These are phyloP conservation scores for Gobiocypris rarus DNA, from an alignment of 2,113 vertebrate species.

Conservation along the genomic window DNA sequence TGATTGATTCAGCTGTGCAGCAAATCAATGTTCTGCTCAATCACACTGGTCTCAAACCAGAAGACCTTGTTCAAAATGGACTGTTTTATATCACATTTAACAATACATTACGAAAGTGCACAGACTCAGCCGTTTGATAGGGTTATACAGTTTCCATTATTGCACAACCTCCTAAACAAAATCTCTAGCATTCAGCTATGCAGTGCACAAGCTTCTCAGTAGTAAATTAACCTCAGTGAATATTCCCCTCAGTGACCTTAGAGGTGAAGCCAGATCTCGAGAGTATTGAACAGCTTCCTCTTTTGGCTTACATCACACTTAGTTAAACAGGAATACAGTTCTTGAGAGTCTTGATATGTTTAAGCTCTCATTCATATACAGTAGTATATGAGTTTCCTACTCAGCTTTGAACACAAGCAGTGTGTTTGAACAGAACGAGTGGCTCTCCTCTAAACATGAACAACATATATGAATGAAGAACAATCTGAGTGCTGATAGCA, in stretches of 20 bases:
- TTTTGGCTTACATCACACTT: slow-evolving; percentile 33
- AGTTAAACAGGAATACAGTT: slow-evolving; percentile 26
- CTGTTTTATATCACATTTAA: slow-evolving; percentile 9
- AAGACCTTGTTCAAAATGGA: slow-evolving; percentile 16
- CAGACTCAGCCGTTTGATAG: background rate
- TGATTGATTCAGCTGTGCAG: slow-evolving; percentile 47
- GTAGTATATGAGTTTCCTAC: background rate
- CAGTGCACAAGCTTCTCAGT: background rate
- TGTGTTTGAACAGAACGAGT: background rate
- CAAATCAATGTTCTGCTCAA: slow-evolving; percentile 49
- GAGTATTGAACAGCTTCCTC: slow-evolving; percentile 33
- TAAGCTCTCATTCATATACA: background rate
- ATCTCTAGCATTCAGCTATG: background rate
- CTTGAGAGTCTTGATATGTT: background rate
- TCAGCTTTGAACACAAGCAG: background rate
- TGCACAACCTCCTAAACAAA: slow-evolving; percentile 19
- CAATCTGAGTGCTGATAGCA: background rate
- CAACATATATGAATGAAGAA: background rate
- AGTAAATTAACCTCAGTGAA: background rate
- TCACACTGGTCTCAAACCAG: slow-evolving; percentile 20
- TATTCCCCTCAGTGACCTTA: background rate
- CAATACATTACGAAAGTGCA: slow-evolving; percentile 33
- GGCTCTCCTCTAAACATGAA: background rate
- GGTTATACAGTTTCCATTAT: background rate
- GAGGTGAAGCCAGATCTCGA: slow-evolving; percentile 1